A percentile compares a stretch with the other conserved stretches of the same genome.
Conservation (phyloP, 2,113 vertebrate genomes). For the Orientallactaga bullata region DNA sequence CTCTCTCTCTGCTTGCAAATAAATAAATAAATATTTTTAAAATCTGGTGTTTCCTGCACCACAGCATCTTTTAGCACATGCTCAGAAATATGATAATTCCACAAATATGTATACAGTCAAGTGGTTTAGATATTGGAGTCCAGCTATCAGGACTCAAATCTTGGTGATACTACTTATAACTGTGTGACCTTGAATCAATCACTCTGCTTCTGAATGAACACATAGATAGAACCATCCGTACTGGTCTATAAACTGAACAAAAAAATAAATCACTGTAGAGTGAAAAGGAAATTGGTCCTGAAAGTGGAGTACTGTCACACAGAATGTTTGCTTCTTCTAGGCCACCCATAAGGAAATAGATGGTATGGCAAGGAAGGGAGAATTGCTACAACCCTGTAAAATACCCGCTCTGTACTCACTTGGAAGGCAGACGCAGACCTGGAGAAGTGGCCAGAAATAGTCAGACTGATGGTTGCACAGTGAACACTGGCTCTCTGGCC, state of each 20-base stretch:
- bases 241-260: background rate
- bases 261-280: background rate
- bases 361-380: background rate
- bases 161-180: background rate
- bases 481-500: rapidly evolving
- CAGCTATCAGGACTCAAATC: background rate
- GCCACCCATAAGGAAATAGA: background rate
- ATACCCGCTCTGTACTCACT: background rate
- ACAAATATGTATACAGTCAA: background rate
- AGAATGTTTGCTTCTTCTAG: background rate
- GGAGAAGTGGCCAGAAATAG: background rate
- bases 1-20: no score
- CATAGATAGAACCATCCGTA: background rate
- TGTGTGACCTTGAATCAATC: background rate
- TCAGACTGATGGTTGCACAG: background rate
- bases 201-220: background rate
- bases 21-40: no score
- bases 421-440: background rate
- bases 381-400: background rate
- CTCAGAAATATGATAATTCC: background rate
- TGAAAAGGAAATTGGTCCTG: background rate
- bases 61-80: background rate
- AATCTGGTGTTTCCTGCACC: background rate
- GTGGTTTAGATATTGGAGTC: background rate
- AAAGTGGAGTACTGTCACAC: background rate